Evolutionary conservation across 1,140 invertebrate species (phyloP).

Genomic region (Camponotus vicinus): DNA sequence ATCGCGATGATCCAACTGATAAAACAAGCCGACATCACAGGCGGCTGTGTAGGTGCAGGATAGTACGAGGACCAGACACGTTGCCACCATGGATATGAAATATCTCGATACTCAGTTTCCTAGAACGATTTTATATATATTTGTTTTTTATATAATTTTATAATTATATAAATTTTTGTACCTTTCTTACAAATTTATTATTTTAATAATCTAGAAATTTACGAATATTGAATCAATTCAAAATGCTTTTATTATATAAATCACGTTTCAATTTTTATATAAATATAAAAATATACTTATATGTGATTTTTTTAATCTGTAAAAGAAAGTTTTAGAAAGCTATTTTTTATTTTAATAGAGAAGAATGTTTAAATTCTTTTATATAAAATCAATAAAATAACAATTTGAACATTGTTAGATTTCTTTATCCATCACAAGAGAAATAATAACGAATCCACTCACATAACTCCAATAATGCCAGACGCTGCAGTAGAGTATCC

Average conservation of each 20-base stretch:
- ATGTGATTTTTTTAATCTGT: too few species aligned
- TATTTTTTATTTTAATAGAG: neutral
- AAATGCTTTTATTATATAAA: too few species aligned
- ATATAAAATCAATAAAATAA: neutral
- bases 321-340: neutral
- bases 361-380: neutral
- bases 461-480: conserved; percentile 81
- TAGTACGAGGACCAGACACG: conserved; percentile 82
- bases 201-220: too few species aligned
- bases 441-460: conserved; percentile 61
- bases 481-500: conserved; percentile 80
- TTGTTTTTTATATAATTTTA: too few species aligned
- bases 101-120: conserved; percentile 76
- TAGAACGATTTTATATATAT: conserved; percentile 38
- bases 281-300: too few species aligned
- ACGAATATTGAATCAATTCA: too few species aligned
- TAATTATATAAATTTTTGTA: too few species aligned
- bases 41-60: conserved; percentile 71
- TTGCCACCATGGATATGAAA: conserved; percentile 80
- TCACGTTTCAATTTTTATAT: too few species aligned
- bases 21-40: conserved; percentile 78
- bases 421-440: neutral
- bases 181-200: too few species aligned
- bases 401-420: conserved; percentile 9
- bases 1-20: conserved; percentile 83